Evolutionary conservation across 2,888 invertebrate species (phyloP).

Genomic region (Brachyopa scutellaris): DNA sequence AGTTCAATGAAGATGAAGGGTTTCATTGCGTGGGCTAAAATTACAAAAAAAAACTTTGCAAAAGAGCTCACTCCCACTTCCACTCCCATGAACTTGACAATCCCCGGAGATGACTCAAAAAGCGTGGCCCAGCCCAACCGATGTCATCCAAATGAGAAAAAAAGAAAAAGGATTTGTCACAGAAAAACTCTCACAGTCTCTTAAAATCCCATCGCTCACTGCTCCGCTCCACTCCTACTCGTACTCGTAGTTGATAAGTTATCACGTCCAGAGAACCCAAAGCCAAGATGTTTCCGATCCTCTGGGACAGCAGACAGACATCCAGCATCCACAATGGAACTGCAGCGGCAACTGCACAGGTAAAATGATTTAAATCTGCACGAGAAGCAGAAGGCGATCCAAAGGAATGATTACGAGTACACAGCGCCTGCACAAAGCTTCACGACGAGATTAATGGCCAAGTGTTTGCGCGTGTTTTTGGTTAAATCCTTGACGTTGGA

Average conservation of each 20-base stretch:
- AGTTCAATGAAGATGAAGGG: slow-evolving; percentile 43
- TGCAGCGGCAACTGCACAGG: slow-evolving; percentile 48
- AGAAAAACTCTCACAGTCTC: slow-evolving; percentile 35
- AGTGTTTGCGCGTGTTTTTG: slow-evolving; percentile 37
- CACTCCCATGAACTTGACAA: slow-evolving; percentile 51
- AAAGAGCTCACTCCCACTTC: slow-evolving; percentile 35
- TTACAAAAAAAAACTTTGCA: not conserved
- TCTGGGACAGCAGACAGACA: slow-evolving; percentile 58
- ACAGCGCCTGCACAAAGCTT: slow-evolving; percentile 43
- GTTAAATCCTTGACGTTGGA: slow-evolving; percentile 52
- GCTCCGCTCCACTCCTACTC: slow-evolving; percentile 11
- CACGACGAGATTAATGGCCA: slow-evolving; percentile 57
- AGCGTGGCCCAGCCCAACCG: slow-evolving; percentile 32
- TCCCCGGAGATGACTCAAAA: slow-evolving; percentile 43
- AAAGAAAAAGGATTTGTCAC: slow-evolving; percentile 45
- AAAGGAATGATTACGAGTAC: slow-evolving; percentile 60
- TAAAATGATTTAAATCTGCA: slow-evolving; percentile 67
- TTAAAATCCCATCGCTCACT: slow-evolving; percentile 64
- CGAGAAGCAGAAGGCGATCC: slow-evolving; percentile 54
- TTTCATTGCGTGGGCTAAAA: slow-evolving; percentile 51
- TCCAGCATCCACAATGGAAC: slow-evolving; percentile 18
- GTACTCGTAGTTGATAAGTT: slow-evolving; percentile 61
- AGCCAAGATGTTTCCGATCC: slow-evolving; percentile 67
- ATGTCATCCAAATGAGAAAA: slow-evolving; percentile 48
- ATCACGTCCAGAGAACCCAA: slow-evolving; percentile 54